Evolutionary conservation across 2,888 invertebrate species (phyloP).

Genomic region (Lissonota sp.): DNA sequence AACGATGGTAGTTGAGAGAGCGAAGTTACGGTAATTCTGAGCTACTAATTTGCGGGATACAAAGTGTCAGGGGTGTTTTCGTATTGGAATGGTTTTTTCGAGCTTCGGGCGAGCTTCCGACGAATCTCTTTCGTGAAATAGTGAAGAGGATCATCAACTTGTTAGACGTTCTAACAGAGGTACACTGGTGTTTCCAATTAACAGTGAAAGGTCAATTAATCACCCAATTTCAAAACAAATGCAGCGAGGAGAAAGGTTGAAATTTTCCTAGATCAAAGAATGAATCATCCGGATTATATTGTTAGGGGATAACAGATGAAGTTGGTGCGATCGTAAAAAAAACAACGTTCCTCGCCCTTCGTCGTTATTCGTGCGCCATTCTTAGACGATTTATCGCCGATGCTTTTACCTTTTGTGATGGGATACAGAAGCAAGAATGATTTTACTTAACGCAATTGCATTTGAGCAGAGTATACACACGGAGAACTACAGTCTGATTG

Average conservation of each 20-base stretch:
- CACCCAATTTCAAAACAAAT: too few species aligned
- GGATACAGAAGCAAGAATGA: constrained; percentile 15
- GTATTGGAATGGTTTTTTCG: constrained; percentile 10
- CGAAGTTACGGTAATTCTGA: constrained; percentile 36
- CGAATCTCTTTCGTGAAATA: constrained; percentile 4
- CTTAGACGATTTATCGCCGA: constrained; percentile 52
- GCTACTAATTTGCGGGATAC: constrained; percentile 38
- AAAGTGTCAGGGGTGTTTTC: not conserved
- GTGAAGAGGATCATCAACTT: constrained; percentile 1
- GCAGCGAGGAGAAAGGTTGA: too few species aligned
- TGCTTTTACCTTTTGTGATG: constrained; percentile 17
- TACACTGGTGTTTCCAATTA: too few species aligned
- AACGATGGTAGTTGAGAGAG: constrained; percentile 34
- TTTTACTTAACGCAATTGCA: constrained; percentile 66
- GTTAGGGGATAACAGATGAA: too few species aligned
- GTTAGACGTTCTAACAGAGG: too few species aligned
- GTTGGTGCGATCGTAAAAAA: constrained; percentile 40
- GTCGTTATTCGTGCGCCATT: constrained; percentile 46
- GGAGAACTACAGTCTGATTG: constrained; percentile 1
- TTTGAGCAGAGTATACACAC: constrained; percentile 51
- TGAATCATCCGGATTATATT: too few species aligned
- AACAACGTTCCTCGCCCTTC: constrained; percentile 15
- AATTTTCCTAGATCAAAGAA: too few species aligned
- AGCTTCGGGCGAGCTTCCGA: not conserved
- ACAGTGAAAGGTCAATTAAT: too few species aligned